Percentiles rank a stretch among this genome's conserved stretches.
Conservation (phyloP, 2,888 invertebrate species). For the Acronicta leporina region DNA sequence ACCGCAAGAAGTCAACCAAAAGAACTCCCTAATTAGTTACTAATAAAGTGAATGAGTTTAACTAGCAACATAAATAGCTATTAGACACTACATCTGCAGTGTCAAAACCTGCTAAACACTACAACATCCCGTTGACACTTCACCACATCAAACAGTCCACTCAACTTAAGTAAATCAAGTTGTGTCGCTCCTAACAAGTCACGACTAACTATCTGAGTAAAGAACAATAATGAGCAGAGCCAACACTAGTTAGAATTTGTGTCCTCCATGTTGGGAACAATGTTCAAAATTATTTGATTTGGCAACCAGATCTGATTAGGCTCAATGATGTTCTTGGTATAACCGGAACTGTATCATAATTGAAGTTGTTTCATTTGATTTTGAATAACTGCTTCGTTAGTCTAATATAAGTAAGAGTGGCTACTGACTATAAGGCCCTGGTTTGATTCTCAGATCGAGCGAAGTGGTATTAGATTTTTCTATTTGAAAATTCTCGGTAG, state of each 20-base stretch:
- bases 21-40: too few relatives aligned
- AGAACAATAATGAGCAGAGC: constrained; percentile 53
- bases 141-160: constrained; percentile 37
- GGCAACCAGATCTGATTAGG: constrained; percentile 33
- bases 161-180: constrained; percentile 57
- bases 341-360: neutral
- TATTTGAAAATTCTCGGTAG: too few relatives aligned
- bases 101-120: neutral
- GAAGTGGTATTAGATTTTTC: too few relatives aligned
- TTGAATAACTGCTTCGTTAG: neutral
- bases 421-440: too few relatives aligned
- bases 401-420: too few relatives aligned
- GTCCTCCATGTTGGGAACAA: constrained; percentile 42
- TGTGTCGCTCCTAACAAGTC: constrained; percentile 47
- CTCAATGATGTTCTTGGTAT: constrained; percentile 30
- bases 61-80: neutral
- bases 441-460: too few relatives aligned
- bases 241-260: constrained; percentile 54
- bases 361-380: neutral
- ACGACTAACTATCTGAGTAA: constrained; percentile 52
- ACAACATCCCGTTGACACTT: constrained; percentile 29
- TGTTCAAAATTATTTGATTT: constrained; percentile 53
- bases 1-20: too few relatives aligned
- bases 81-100: neutral
- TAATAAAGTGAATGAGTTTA: neutral